Conservation (phyloP, 2,888 invertebrate species). For the Cephus nigrinus region DNA sequence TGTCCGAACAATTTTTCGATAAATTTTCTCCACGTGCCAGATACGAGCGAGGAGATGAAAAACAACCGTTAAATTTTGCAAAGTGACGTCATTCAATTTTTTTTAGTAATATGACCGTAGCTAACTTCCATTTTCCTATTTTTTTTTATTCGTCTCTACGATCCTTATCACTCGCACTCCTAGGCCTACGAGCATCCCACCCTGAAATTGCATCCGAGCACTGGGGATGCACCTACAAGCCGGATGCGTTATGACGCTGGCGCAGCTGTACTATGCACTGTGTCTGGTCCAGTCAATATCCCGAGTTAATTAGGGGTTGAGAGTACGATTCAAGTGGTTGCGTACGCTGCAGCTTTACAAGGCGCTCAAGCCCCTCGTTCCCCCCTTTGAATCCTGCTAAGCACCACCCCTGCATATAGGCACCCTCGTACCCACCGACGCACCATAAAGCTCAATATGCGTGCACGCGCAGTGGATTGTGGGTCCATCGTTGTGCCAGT, state of each 20-base stretch:
- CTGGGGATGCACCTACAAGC: background rate
- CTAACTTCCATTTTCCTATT: too few species aligned
- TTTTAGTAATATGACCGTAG: background rate
- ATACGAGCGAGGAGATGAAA: background rate
- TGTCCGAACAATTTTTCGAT: background rate
- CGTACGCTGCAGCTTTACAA: background rate
- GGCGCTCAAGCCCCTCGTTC: background rate
- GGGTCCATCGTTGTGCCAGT: conserved; percentile 13
- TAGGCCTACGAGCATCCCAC: background rate
- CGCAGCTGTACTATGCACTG: conserved; percentile 18
- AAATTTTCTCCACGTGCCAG: background rate
- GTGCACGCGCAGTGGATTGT: background rate
- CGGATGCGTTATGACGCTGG: background rate
- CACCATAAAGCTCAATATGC: background rate
- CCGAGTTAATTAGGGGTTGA: conserved; percentile 46
- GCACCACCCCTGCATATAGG: background rate
- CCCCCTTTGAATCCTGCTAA: background rate
- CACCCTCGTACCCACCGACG: background rate
- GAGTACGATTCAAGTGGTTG: conserved; percentile 31
- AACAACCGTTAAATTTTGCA: background rate
- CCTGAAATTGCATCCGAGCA: background rate
- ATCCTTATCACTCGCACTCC: background rate
- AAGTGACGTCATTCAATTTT: background rate
- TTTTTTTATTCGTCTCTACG: background rate
- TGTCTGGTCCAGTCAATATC: conserved; percentile 37